Evolutionary conservation across 1,140 invertebrate species (phyloP), one percentile per base, ranked within the genome.

Genomic region (Drosophila nannoptera): DNA sequence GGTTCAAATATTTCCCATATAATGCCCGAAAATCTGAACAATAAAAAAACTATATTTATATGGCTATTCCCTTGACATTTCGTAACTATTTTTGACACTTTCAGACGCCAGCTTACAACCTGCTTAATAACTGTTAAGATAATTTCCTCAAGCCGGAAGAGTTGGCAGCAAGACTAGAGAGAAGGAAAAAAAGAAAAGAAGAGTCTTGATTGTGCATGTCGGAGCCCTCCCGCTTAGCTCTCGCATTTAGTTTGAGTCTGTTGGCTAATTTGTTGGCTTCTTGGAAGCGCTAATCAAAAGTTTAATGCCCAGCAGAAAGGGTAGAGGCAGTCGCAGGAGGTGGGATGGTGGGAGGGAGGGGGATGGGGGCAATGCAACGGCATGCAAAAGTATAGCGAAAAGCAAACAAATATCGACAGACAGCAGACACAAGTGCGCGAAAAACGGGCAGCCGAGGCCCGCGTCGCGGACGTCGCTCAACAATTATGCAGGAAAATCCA

Each of bases 401-500:
- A 53, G 58, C 48, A 83, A 70, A 76, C 68, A 38, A 73, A 76
- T 83, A 78, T 82, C 59, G 72, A 68, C 48, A 43, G 40, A 22
- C 22, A 68, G 42, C 62, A 67, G 56, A 33, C 45, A 32, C 48
- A 46, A 50, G 36, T 49, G 43, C 64, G 69, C 62, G 22, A 22
- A 22, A 72, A 43, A 43, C 40, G 6, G 60, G 63, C 31, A 46
- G 66, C 65, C 45, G 12, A 33, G 35, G 59, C 31, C 36, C 45
- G 40, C 49, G 31, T 16, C 32, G 31, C 12, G 29, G 43, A 62
- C 56, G n/a, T 63, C 53, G 42, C 62, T 69, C 54, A 73, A 70
- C 78, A 83, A 84, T 76, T 83, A 78, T 84, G 73, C 76, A 72
- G 63, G 65, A 80, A 86, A 84, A 84, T 86, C 80, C 76, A 84